Conservation (phyloP, 2,888 invertebrate species). For the Euproctis similis region DNA sequence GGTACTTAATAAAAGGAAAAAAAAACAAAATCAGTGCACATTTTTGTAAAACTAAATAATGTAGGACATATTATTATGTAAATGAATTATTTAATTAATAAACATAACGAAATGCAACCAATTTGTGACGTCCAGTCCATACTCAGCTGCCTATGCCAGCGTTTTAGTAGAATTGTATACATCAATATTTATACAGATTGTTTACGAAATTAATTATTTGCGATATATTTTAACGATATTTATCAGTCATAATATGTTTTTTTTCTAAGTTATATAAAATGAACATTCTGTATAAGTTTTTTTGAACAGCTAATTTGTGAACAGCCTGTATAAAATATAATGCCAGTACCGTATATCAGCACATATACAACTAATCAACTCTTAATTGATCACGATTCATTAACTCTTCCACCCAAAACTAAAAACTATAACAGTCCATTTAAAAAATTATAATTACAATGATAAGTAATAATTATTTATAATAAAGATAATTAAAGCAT, state of each 20-base stretch:
- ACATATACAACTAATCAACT: constrained; percentile 31
- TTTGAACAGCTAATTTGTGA: no score
- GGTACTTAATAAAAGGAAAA: constrained; percentile 49
- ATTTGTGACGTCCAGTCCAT: constrained; percentile 44
- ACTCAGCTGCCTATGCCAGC: constrained; percentile 28
- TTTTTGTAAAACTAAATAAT: constrained; percentile 50
- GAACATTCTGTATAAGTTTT: no score
- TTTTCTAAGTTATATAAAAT: no score
- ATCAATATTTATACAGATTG: no score
- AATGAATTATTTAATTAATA: constrained; percentile 37
- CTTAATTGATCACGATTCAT: constrained; percentile 44
- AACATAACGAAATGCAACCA: constrained; percentile 42
- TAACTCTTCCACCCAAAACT: constrained; percentile 61
- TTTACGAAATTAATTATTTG: no score
- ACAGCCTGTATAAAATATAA: no score
- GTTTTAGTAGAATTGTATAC: constrained; percentile 5
- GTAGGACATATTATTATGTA: constrained; percentile 46
- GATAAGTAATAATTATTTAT: constrained; percentile 64
- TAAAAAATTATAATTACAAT: constrained; percentile 74
- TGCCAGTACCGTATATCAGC: constrained; percentile 10
- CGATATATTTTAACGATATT: no score
- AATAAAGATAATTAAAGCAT: constrained; percentile 75
- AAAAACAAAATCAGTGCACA: constrained; percentile 69
- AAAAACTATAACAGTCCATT: constrained; percentile 76
- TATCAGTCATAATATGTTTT: no score